Conservation (phyloP, 2,113 vertebrate genomes). For the Oncorhynchus kisutch region DNA sequence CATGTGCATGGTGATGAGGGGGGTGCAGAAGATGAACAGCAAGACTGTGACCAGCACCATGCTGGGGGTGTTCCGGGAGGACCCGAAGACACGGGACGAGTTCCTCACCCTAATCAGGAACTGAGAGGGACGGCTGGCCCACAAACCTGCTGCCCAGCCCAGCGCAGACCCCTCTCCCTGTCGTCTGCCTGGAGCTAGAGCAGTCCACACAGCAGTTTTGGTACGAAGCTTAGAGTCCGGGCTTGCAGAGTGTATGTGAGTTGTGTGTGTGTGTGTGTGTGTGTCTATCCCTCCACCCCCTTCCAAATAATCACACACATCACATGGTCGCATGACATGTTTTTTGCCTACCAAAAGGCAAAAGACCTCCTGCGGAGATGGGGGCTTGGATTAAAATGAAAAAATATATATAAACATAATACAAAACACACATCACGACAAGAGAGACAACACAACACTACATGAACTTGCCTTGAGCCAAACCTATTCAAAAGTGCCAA, state of each 20-base stretch:
- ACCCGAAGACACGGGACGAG: constrained; percentile 96
- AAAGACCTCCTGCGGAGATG: too few relatives aligned
- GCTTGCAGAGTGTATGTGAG: neutral
- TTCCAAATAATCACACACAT: too few relatives aligned
- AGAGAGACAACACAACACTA: too few relatives aligned
- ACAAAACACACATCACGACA: too few relatives aligned
- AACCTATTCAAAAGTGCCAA: neutral
- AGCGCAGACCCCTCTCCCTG: neutral
- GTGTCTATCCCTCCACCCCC: neutral
- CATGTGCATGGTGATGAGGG: constrained; percentile 99
- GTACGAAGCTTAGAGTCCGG: too few relatives aligned
- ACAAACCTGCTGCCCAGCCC: constrained; percentile 6
- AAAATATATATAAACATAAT: too few relatives aligned
- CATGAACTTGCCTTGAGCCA: neutral
- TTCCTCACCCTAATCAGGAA: constrained; percentile 91
- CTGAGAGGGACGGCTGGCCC: constrained; percentile 67
- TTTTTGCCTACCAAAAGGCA: too few relatives aligned
- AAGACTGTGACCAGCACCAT: constrained; percentile 98
- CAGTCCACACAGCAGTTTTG: neutral
- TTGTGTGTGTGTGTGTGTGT: neutral
- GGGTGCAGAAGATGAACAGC: constrained; percentile 99
- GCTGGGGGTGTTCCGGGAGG: constrained; percentile 95
- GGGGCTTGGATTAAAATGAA: too few relatives aligned
- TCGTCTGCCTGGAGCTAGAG: neutral
- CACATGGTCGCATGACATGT: too few relatives aligned